Evolutionary conservation across 2,888 invertebrate genomes (phyloP).

Genomic region (Resseliella maxima): DNA sequence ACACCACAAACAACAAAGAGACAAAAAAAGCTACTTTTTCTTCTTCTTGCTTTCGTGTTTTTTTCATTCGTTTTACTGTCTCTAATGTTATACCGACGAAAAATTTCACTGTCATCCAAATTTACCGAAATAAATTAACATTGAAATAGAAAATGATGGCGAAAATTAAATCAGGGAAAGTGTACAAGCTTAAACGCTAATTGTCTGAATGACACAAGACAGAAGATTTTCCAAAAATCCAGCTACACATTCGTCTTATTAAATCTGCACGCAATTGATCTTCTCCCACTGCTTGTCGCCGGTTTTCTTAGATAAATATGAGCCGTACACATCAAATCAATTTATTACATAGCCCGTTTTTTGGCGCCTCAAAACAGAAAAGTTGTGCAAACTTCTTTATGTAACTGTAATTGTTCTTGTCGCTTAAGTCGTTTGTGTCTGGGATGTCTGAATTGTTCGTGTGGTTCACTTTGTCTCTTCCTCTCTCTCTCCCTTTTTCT

Average conservation of each 20-base stretch:
- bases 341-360: conserved; percentile 24
- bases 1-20: neutral
- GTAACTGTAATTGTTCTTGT: conserved; percentile 25
- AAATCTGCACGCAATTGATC: neutral
- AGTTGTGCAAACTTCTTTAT: conserved; percentile 31
- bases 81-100: neutral
- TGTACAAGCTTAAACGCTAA: neutral
- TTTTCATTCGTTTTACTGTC: too few relatives aligned
- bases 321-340: conserved; percentile 45
- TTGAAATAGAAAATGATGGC: conserved; percentile 3
- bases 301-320: neutral
- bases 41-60: too few relatives aligned
- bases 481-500: too few relatives aligned
- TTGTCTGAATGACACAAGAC: neutral
- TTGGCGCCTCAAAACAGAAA: neutral
- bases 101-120: neutral
- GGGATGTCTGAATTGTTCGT: neutral
- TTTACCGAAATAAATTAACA: conserved; percentile 20
- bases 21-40: too few relatives aligned
- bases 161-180: conserved; percentile 8
- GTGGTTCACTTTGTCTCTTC: neutral
- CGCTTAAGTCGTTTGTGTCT: neutral
- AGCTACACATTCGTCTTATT: conserved; percentile 27
- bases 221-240: neutral
- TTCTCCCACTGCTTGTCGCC: neutral